Percentiles rank a stretch among this genome's conserved stretches.
Conservation (phyloP, 2,113 vertebrate genomes). For the Brienomyrus brachyistius region DNA sequence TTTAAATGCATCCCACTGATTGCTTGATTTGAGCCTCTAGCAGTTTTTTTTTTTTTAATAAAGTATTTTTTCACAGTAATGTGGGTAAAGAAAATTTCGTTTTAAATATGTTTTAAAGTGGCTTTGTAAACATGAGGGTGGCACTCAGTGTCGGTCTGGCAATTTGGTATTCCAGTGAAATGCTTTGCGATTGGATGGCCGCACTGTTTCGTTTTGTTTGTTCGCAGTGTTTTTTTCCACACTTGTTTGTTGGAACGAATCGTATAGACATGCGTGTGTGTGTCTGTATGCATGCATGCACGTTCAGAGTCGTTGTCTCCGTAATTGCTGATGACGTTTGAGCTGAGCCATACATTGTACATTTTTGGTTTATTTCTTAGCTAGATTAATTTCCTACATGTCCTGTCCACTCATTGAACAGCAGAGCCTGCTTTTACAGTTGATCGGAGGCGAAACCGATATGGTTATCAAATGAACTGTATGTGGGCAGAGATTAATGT, state of each 20-base stretch:
- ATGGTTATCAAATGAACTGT: not conserved
- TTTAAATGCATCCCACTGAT: slow-evolving; percentile 24
- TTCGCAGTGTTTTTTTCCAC: not conserved
- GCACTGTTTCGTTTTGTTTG: not conserved
- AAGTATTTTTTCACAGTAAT: not conserved
- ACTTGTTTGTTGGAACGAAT: not conserved
- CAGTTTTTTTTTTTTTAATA: not conserved
- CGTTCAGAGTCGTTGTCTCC: not conserved
- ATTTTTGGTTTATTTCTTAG: not conserved
- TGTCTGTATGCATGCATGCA: not conserved
- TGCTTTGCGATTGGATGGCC: not conserved
- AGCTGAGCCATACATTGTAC: not conserved
- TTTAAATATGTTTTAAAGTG: not conserved
- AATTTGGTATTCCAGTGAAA: not conserved
- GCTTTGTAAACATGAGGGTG: not conserved
- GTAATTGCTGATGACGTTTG: not conserved
- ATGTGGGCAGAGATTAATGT: not conserved
- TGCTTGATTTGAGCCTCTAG: not conserved
- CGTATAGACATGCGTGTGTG: not conserved
- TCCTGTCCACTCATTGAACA: not conserved
- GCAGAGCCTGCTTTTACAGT: not conserved
- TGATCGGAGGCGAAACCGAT: not conserved
- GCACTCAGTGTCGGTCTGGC: not conserved
- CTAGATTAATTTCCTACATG: not conserved
- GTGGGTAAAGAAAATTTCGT: not conserved